phyloP scores from a whole-genome alignment of 2,888 invertebrate species.

The Ecdyonurus torrentis region DNA sequence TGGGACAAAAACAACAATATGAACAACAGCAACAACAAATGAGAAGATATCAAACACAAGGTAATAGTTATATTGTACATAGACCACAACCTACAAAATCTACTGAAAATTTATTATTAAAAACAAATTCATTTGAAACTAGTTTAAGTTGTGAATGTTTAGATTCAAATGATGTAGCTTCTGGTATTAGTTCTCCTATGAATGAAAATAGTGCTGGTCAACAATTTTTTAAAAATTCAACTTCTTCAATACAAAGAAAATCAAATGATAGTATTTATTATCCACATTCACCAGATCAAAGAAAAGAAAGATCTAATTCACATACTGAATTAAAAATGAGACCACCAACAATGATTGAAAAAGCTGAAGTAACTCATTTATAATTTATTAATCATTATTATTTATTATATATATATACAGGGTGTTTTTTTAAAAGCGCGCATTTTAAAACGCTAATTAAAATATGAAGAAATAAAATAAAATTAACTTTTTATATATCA shows the following conservation, averaged over 20 bases:
- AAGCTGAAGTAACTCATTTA: neutral
- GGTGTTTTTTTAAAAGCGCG: too few relatives aligned
- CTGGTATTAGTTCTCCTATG: neutral
- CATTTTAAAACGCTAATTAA: too few relatives aligned
- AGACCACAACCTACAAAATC: slow-evolving; percentile 42
- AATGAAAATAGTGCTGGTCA: neutral
- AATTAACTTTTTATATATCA: too few relatives aligned
- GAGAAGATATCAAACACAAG: slow-evolving; percentile 29
- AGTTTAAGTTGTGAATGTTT: slow-evolving; percentile 56
- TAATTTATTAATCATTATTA: too few relatives aligned
- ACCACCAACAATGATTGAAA: neutral
- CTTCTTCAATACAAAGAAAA: slow-evolving; percentile 1
- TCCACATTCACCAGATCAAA: neutral
- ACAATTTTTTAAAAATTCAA: neutral
- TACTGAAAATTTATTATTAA: slow-evolving; percentile 60
- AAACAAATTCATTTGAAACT: slow-evolving; percentile 38
- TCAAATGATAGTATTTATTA: neutral
- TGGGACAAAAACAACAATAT: slow-evolving; percentile 23
- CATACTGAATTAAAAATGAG: neutral
- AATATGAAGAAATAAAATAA: too few relatives aligned
- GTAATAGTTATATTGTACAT: slow-evolving; percentile 26
- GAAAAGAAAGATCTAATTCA: neutral
- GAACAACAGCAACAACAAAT: slow-evolving; percentile 23
- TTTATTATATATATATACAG: too few relatives aligned
- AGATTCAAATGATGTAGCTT: slow-evolving; percentile 22